phyloP scores from a whole-genome alignment of 2,888 invertebrate genomes.

The Morinoia aosen region DNA sequence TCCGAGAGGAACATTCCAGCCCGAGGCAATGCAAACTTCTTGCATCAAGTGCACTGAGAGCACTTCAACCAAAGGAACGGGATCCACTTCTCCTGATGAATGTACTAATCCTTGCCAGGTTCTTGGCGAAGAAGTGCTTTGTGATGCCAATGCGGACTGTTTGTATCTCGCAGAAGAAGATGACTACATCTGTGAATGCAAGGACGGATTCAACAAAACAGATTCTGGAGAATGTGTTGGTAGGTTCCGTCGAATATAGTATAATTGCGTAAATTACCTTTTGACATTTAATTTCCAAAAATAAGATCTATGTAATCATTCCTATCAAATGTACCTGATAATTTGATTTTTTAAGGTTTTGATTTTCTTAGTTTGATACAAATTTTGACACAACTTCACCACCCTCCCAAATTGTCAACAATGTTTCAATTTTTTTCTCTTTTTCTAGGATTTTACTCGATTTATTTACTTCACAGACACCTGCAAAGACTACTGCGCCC shows the following conservation, averaged over 20 bases:
- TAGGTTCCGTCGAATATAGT: slow-evolving; percentile 54
- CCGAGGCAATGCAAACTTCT: slow-evolving; percentile 87
- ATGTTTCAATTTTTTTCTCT: background rate
- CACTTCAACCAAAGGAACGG: slow-evolving; percentile 80
- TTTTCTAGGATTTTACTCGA: background rate
- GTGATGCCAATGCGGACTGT: slow-evolving; percentile 90
- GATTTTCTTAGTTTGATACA: background rate
- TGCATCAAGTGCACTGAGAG: slow-evolving; percentile 91
- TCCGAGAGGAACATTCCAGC: slow-evolving; percentile 90
- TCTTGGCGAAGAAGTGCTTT: slow-evolving; percentile 81
- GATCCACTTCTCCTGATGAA: slow-evolving; percentile 79
- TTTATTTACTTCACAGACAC: slow-evolving; percentile 76
- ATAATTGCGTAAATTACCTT: background rate
- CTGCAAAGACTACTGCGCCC: slow-evolving; percentile 88
- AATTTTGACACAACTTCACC: background rate
- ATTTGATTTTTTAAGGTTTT: background rate
- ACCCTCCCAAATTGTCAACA: background rate
- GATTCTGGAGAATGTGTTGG: slow-evolving; percentile 79
- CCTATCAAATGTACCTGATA: too few species aligned
- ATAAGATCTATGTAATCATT: background rate
- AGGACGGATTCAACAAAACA: slow-evolving; percentile 91
- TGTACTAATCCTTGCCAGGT: slow-evolving; percentile 94
- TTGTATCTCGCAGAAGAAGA: slow-evolving; percentile 81
- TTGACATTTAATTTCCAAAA: background rate
- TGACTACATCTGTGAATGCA: slow-evolving; percentile 92